These are phyloP conservation scores for Stegana nigrithorax DNA, from an alignment of 2,888 invertebrate genomes.

Conservation along the genomic window DNA sequence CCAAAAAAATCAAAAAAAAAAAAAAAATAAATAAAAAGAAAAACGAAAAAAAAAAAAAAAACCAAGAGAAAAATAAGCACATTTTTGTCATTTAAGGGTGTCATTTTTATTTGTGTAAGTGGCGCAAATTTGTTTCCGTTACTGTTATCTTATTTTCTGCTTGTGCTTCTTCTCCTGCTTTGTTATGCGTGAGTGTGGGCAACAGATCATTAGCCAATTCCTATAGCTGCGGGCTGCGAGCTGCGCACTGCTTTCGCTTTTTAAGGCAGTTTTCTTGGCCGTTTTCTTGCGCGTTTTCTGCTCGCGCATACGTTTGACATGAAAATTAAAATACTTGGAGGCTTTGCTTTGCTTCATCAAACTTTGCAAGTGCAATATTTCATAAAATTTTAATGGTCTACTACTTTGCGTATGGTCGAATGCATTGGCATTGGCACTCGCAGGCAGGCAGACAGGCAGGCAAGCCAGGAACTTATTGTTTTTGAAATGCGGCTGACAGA, in stretches of 20 bases:
- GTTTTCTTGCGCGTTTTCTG: no score
- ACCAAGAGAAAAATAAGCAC: slow-evolving; percentile 3
- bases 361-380: background rate
- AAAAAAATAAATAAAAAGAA: no score
- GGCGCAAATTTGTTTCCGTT: background rate
- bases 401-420: no score
- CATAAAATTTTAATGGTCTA: background rate
- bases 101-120: slow-evolving; percentile 17
- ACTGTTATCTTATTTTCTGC: background rate
- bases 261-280: background rate
- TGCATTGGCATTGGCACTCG: no score
- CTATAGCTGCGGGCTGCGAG: background rate
- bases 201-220: slow-evolving; percentile 5
- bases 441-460: no score
- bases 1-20: background rate
- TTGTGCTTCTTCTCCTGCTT: background rate
- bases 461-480: background rate
- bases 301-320: no score
- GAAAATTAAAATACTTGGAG: no score
- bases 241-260: background rate
- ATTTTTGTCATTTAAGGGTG: slow-evolving; percentile 11
- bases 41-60: no score
- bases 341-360: background rate
- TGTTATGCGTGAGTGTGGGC: background rate
- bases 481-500: slow-evolving; percentile 2